Evolutionary conservation across 1,140 invertebrate species (phyloP).

Genomic region (Zaprionus africanus): DNA sequence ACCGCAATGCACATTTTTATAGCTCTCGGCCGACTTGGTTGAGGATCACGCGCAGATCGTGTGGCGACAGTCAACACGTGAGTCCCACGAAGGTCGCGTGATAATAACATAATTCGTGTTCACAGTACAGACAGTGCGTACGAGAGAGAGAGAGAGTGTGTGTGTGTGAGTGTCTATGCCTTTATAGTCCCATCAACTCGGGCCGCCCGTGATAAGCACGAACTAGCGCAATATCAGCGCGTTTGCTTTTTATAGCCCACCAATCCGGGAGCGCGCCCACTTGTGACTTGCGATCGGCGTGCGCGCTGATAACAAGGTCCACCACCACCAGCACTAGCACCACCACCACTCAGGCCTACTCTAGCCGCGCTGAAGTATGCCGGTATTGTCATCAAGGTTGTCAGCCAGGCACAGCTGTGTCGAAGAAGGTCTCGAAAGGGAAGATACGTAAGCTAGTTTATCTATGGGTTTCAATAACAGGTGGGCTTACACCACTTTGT

Average conservation of each 20-base stretch:
- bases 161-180: constrained; percentile 10
- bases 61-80: constrained; percentile 61
- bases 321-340: constrained; percentile 7
- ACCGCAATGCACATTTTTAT: constrained; percentile 31
- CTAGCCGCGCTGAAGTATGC: constrained; percentile 37
- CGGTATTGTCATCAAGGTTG: constrained; percentile 22
- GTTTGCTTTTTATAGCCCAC: constrained; percentile 67
- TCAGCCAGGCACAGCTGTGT: background rate
- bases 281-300: constrained; percentile 61
- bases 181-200: constrained; percentile 38
- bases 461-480: background rate
- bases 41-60: constrained; percentile 63
- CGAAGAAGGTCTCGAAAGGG: background rate
- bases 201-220: constrained; percentile 57
- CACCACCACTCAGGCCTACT: constrained; percentile 30
- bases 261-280: constrained; percentile 61
- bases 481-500: background rate
- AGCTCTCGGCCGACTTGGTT: constrained; percentile 63
- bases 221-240: constrained; percentile 73
- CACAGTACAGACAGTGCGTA: constrained; percentile 1
- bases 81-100: constrained; percentile 71
- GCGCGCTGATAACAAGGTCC: constrained; percentile 60
- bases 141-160: background rate
- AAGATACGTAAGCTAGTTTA: background rate
- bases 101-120: constrained; percentile 63